Base-by-base conservation (phyloP, 1,140 invertebrate species). In the Pygmarrhopalites habei region DNA sequence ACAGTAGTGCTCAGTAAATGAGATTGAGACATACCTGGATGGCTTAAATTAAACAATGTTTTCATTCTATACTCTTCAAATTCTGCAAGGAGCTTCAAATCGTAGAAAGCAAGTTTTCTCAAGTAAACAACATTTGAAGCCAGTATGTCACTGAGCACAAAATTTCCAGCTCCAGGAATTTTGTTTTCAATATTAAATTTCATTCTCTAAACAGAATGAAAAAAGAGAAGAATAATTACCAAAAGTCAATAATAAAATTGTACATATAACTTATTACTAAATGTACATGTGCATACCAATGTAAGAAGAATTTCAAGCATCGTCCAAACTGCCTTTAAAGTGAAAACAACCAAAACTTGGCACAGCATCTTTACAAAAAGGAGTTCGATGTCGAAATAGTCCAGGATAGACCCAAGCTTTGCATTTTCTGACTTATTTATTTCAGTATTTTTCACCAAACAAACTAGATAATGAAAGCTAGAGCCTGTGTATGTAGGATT, bases 331-430 rank as follows among this genome's bases (percentile, higher is more conserved):
- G 49, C 10, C 28, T 52, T 52, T 29, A 52, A 26, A 28, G 49
- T 52, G n/a, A 52, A 52, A 14, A 28, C 49, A 25, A 52, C 49
- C 10, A 52, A 29, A 5, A 52, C 14, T 28, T 52, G 49, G 25
- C 49, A 26, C 28, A 26, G 5, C 5, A n/a, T n/a, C n/a, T 14
- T 7, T 23, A 52, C 10, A 26, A 52, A 52, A 14, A 52, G n/a
- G 5, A 52, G 25, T 52, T 52, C 49, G 3, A 52, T 7, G 28
- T 52, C 49, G 4, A 52, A 52, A 52, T 52, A 52, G n/a, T 29
- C 23, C 2, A 23, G 10, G 49, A 52, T 7, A 23, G 49, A 52
- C 4, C 7, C 14, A 15, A 52, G 28, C n/a, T 52, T 25, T 26
- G 14, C 14, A 46, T 46, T 46, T 46, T 46, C 5, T 17, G 23